These are phyloP conservation scores for Meteorus colon DNA, from an alignment of 2,888 invertebrate species.

Conservation along the genomic window DNA sequence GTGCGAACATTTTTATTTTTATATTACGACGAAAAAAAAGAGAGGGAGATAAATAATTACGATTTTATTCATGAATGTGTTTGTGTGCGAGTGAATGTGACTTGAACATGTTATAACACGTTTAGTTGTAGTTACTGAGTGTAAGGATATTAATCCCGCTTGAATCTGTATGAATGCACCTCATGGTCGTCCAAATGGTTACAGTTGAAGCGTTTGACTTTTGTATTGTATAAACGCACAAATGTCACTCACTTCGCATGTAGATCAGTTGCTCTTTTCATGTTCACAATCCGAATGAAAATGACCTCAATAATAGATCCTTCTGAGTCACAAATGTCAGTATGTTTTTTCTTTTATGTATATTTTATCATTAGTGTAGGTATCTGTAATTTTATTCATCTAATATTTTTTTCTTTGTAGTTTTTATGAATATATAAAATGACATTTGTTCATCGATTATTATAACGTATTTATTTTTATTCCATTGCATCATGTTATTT, in stretches of 20 bases:
- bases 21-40: not conserved
- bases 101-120: not conserved
- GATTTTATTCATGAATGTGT: conserved; percentile 7
- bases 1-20: not conserved
- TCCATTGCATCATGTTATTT: conserved; percentile 4
- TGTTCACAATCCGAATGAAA: conserved; percentile 11
- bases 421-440: too few relatives aligned
- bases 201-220: conserved; percentile 32
- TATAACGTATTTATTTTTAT: not conserved
- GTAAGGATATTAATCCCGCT: conserved; percentile 29
- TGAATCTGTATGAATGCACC: conserved; percentile 35
- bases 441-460: too few relatives aligned
- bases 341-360: not conserved
- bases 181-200: conserved; percentile 4
- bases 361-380: too few relatives aligned
- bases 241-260: conserved; percentile 30
- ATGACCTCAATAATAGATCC: conserved; percentile 10
- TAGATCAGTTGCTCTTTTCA: conserved; percentile 36
- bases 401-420: too few relatives aligned
- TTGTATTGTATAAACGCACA: conserved; percentile 26
- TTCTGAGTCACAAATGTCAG: not conserved
- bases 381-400: too few relatives aligned
- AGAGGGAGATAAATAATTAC: not conserved
- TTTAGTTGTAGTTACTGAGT: conserved; percentile 5
- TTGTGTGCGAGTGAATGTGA: not conserved